Evolutionary conservation across 2,113 vertebrate species (phyloP).

Genomic region (Menura novaehollandiae): DNA sequence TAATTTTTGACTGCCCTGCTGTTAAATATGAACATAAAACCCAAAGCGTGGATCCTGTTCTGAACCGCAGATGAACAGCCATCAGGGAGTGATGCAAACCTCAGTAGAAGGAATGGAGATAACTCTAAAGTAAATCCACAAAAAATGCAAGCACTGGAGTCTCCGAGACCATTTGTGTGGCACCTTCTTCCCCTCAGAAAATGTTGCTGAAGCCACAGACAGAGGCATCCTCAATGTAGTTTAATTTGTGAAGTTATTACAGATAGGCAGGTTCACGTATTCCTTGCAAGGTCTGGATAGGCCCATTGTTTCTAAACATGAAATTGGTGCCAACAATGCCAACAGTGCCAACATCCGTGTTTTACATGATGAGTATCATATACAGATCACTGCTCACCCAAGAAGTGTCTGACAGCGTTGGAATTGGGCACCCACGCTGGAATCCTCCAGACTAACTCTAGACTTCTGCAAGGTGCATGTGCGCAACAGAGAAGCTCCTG

Average conservation of each 20-base stretch:
- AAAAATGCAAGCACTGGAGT: not conserved
- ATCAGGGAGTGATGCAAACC: not conserved
- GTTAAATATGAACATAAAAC: not conserved
- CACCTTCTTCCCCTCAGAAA: not conserved
- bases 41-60: not conserved
- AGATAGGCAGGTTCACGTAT: not conserved
- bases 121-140: not conserved
- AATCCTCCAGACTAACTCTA: not conserved
- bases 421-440: not conserved
- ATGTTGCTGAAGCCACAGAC: not conserved
- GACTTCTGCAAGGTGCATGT: not conserved
- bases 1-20: not conserved
- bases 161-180: not conserved
- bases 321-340: not conserved
- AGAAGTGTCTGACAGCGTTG: not conserved
- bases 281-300: not conserved
- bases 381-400: not conserved
- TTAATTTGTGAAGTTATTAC: not conserved
- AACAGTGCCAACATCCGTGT: not conserved
- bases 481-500: not conserved
- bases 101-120: not conserved
- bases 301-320: rapidly evolving
- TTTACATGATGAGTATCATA: not conserved
- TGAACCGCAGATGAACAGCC: not conserved
- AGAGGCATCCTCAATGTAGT: not conserved